Conservation (phyloP, 1,140 invertebrate species). For the Meloidogyne exigua region DNA sequence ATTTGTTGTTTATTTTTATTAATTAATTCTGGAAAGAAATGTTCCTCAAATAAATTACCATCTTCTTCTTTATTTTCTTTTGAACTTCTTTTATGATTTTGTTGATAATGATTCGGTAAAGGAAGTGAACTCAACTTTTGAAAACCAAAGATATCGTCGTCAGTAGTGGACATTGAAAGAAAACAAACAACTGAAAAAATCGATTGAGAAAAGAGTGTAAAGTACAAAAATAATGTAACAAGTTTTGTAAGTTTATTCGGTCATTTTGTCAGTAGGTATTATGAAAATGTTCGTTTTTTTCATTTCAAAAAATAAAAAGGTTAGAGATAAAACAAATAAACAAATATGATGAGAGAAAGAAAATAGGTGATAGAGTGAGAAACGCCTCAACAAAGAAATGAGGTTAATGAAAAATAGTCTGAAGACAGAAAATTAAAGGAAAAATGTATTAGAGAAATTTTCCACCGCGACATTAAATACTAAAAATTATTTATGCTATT, state of each 20-base stretch:
- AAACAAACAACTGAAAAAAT: not conserved
- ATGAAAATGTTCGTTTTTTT: no score
- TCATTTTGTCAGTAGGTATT: not conserved
- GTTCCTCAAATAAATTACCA: constrained; percentile 9
- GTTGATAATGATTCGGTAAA: not conserved
- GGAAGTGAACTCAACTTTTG: not conserved
- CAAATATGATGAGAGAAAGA: no score
- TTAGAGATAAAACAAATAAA: no score
- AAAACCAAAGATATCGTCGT: constrained; percentile 25
- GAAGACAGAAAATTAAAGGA: not conserved
- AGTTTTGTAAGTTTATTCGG: not conserved
- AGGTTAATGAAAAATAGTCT: no score
- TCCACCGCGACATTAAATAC: not conserved
- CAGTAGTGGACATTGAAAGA: not conserved
- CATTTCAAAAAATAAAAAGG: no score
- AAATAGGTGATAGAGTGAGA: no score
- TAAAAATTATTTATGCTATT: not conserved
- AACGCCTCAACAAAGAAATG: no score
- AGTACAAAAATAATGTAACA: not conserved
- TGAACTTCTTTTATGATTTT: not conserved
- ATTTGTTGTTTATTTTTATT: not conserved
- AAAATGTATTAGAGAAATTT: not conserved
- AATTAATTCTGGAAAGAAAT: constrained; percentile 21
- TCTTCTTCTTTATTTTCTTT: not conserved
- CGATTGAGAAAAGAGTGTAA: not conserved